These are phyloP conservation scores for Psettodes erumei DNA, from an alignment of 2,113 vertebrate species.

Conservation along the genomic window DNA sequence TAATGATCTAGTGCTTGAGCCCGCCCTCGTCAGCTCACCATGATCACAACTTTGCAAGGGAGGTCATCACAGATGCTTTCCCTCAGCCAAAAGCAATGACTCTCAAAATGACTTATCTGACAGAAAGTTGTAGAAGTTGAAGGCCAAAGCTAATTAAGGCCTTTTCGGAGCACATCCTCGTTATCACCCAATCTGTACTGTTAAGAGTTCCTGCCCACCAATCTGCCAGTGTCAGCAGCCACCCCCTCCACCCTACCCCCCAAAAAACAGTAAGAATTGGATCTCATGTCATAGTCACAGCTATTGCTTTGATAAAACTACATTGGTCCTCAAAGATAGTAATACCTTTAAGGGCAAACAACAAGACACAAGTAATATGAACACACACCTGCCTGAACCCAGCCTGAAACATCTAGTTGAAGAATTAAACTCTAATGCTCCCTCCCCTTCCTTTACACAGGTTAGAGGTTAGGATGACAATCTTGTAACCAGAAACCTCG, in stretches of 20 bases:
- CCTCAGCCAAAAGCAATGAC: slow-evolving; percentile 62
- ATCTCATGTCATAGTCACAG: slow-evolving; percentile 52
- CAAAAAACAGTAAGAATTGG: slow-evolving; percentile 20
- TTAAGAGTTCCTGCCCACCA: slow-evolving; percentile 67
- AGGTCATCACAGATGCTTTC: slow-evolving; percentile 40
- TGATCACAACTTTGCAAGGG: slow-evolving; percentile 59
- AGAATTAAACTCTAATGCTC: background rate
- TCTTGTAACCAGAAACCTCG: background rate
- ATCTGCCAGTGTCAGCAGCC: slow-evolving; percentile 65
- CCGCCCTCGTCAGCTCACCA: slow-evolving; percentile 21
- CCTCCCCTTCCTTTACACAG: background rate
- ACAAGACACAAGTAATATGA: background rate
- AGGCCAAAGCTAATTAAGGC: slow-evolving; percentile 57
- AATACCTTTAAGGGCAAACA: background rate
- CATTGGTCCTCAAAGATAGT: background rate
- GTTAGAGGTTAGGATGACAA: background rate
- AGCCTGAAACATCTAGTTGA: no score
- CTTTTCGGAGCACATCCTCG: slow-evolving; percentile 47
- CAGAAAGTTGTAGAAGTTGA: slow-evolving; percentile 45
- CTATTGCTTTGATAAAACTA: background rate
- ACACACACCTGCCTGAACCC: background rate
- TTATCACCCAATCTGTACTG: slow-evolving; percentile 77
- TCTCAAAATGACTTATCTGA: slow-evolving; percentile 56
- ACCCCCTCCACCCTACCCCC: background rate
- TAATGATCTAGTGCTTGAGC: slow-evolving; percentile 26